Base-by-base conservation (phyloP, 2,888 invertebrate species). In the Xanthia icteritia region DNA sequence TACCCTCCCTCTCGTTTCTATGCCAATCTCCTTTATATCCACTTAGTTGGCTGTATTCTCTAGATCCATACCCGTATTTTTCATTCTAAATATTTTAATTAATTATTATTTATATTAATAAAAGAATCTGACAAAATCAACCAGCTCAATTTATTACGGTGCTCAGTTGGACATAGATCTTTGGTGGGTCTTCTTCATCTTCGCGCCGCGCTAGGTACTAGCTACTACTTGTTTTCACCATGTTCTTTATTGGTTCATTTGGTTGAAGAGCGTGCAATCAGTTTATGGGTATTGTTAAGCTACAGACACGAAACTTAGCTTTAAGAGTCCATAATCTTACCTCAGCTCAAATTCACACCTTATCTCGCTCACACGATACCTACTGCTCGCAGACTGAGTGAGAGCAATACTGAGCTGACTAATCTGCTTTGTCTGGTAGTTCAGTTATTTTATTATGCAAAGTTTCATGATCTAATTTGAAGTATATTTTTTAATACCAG, bases 1-100 rank as follows among this genome's bases (percentile, higher is more conserved):
- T 92, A n/a, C 97, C 97, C 88, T 97, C 94, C 83, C 97, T 95
- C 31, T 94, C 86, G 73, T 96, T 96, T 71, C 93, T 89, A 60
- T 95, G 92, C 97, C 97, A 97, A 74, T 96, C 91, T 23, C 97
- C 97, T 89, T 95, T 94, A 87, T 97, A 97, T 51, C 96, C 96
- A 82, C 96, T 96, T 31, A 84, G 73, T 31, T 87, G 74, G 79
- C 91, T 91, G 87, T 96, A 96, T 88, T 96, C 96, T 76, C 96
- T 92, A 5, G 92, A 92, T 36, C 96, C 96, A 86, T 90, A 94
- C 15, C 96, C 96, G 80, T 94, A 92, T 2, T 96, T 94, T 23
- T 95, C 92, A 85, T 96, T 96, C 96, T 96, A 54, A 58, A 54
- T 20, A 54, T 45, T 31, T 27, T 15, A 20, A 20, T 23, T 64